These are phyloP conservation scores for Pheosia gnoma DNA, from an alignment of 2,888 invertebrate genomes.

Conservation along the genomic window DNA sequence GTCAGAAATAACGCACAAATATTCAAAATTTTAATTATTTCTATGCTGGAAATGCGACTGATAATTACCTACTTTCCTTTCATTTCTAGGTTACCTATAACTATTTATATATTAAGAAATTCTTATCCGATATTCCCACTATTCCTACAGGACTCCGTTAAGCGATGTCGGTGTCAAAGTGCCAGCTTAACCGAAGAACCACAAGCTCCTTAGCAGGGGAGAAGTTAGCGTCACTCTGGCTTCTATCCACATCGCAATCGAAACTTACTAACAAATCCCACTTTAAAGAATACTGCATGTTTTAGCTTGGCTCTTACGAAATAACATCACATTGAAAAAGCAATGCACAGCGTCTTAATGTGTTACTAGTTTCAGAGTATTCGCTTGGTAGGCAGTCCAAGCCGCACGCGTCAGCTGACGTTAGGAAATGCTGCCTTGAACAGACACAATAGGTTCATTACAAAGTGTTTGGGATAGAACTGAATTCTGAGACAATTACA, in stretches of 20 bases:
- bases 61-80: too few species aligned
- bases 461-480: too few species aligned
- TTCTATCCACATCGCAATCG: not conserved
- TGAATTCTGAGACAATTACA: too few species aligned
- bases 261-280: not conserved
- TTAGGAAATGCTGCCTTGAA: conserved; percentile 26
- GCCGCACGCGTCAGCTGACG: conserved; percentile 13
- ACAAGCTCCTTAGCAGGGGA: not conserved
- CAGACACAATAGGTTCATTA: conserved; percentile 18
- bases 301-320: not conserved
- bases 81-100: too few species aligned
- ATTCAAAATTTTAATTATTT: too few species aligned
- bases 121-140: not conserved
- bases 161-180: conserved; percentile 1
- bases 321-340: not conserved
- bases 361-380: not conserved
- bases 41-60: too few species aligned
- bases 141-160: not conserved
- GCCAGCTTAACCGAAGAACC: conserved; percentile 4
- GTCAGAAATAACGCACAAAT: too few species aligned
- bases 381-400: not conserved
- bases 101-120: too few species aligned
- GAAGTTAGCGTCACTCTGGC: conserved; percentile 4
- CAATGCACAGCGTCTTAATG: not conserved
- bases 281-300: not conserved